A percentile compares a stretch with the other conserved stretches of the same genome.
Conservation (phyloP, 2,113 vertebrate species). For the Ranitomeya imitator region DNA sequence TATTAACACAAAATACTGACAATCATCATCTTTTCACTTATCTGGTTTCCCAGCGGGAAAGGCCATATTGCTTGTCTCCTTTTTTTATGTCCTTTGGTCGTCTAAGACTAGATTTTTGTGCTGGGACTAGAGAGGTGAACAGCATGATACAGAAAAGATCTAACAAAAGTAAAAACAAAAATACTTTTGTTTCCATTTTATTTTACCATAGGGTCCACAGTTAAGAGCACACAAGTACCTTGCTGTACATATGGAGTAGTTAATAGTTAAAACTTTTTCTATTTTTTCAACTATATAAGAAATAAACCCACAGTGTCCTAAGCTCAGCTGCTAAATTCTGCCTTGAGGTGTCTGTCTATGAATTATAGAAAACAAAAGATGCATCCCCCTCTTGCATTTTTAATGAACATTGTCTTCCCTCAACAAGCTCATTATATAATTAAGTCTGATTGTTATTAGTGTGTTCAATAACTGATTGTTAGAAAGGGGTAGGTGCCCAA, state of each 20-base stretch:
- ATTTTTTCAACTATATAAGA: not conserved
- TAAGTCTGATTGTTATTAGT: constrained; percentile 89
- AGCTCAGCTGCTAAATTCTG: constrained; percentile 64
- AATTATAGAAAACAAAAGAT: constrained; percentile 83
- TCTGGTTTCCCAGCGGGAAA: too few relatives aligned
- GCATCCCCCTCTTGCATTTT: constrained; percentile 70
- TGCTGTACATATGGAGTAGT: not conserved
- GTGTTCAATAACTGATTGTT: constrained; percentile 90
- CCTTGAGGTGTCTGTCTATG: constrained; percentile 79
- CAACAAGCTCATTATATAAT: constrained; percentile 88
- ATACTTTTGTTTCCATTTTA: not conserved
- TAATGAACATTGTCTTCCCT: constrained; percentile 84
- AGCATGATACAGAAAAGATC: not conserved
- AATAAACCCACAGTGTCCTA: constrained; percentile 30
- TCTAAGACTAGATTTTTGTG: too few relatives aligned
- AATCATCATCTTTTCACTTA: too few relatives aligned
- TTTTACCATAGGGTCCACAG: too few relatives aligned
- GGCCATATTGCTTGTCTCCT: too few relatives aligned
- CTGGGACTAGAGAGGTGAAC: not conserved
- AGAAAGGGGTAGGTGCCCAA: constrained; percentile 74
- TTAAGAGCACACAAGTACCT: not conserved
- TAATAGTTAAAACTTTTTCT: not conserved
- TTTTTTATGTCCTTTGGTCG: too few relatives aligned
- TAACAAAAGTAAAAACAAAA: not conserved
- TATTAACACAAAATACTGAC: too few relatives aligned